Evolutionary conservation across 2,888 invertebrate species (phyloP).

Genomic region (Uropetala carovei): DNA sequence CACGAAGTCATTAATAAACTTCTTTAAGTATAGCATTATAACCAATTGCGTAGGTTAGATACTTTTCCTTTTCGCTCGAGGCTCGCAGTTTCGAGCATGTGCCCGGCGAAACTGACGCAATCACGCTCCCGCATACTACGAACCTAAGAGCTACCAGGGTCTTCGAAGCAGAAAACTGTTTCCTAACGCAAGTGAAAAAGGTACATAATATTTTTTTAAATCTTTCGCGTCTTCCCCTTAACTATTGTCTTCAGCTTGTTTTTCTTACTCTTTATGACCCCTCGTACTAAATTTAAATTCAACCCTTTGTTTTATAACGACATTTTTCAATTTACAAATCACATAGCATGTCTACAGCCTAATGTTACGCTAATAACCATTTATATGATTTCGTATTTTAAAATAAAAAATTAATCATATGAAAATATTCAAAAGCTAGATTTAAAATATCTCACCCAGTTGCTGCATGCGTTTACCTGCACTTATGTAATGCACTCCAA

Average conservation of each 20-base stretch:
- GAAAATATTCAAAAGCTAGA: too few species aligned
- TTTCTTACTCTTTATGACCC: neutral
- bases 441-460: too few species aligned
- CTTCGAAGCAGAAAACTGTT: slow-evolving; percentile 5
- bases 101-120: slow-evolving; percentile 47
- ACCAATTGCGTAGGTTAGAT: neutral
- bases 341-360: neutral
- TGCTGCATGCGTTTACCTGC: too few species aligned
- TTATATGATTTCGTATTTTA: too few species aligned
- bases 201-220: neutral
- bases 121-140: slow-evolving; percentile 7
- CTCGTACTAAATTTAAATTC: neutral
- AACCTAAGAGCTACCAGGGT: slow-evolving; percentile 35
- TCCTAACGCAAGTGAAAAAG: neutral
- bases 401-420: too few species aligned
- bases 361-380: too few species aligned
- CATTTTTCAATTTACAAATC: neutral
- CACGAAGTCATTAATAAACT: neutral
- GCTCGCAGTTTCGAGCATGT: slow-evolving; percentile 38
- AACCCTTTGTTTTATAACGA: neutral
- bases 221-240: neutral
- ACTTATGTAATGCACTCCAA: too few species aligned
- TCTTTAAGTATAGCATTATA: neutral
- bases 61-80: neutral
- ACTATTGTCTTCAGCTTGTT: neutral